These are phyloP conservation scores for Eulemur coronatus DNA, from an alignment of 2,797 vertebrate species.

Conservation along the genomic window DNA sequence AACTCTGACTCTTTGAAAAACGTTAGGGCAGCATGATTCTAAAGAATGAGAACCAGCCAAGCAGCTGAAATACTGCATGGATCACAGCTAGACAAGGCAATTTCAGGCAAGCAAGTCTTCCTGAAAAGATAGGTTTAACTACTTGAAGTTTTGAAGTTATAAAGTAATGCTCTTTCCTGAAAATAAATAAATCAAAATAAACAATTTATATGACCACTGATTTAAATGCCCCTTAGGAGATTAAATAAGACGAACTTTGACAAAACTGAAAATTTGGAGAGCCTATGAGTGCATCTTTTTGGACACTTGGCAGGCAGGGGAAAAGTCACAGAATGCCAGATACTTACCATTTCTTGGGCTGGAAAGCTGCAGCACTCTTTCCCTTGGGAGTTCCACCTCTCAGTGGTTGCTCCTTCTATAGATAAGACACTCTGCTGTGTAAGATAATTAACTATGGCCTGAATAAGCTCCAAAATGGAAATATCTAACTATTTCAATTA, in stretches of 20 bases:
- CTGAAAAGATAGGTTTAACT: background rate
- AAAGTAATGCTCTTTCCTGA: background rate
- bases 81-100: background rate
- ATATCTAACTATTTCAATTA: background rate
- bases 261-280: background rate
- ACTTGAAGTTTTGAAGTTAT: background rate
- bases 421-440: background rate
- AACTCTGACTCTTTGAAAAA: background rate
- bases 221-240: background rate
- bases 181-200: background rate
- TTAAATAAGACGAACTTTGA: background rate
- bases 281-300: background rate
- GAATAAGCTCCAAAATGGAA: background rate
- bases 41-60: background rate
- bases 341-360: conserved; percentile 45
- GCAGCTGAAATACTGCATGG: background rate
- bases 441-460: background rate
- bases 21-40: background rate
- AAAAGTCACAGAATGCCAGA: background rate
- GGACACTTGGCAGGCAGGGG: background rate
- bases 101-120: background rate
- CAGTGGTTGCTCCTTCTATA: background rate
- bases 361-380: background rate
- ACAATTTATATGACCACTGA: background rate
- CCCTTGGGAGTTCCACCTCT: background rate